Evolutionary conservation across 2,888 invertebrate species (phyloP), one percentile per base, ranked within the genome.

Genomic region (Antheraea yamamai): DNA sequence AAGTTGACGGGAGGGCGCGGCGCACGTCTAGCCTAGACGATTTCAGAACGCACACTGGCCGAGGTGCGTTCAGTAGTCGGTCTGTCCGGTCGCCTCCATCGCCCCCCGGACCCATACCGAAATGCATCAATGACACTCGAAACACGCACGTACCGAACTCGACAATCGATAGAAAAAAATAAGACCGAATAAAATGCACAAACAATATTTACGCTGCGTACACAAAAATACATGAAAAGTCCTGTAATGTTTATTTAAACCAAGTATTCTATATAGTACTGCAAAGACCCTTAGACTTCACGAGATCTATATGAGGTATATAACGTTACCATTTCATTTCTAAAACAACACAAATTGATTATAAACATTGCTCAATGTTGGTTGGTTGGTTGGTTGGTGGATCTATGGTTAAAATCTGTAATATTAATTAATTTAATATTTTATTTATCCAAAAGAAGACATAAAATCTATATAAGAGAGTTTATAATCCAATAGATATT

Each of bases 101-200:
- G 78, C 87, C 83, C 83, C 92, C 89, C 87, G 83, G 85, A 85
- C 92, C 90, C 93, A 93, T 86, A 91, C 92, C 93, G 91, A 94
- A 93, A 92, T 94, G 95, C 95, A 94, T 94, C 94, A 94, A 93
- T 94, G 94, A 92, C 93, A 94, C 92, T 92, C 87, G 87, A 90
- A 90, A 92, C 91, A 91, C 94, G 92, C 94, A 93, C 92, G 92
- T 91, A 91, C 88, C 87, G 88, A 82, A 66, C 30, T 84, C 85
- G 87, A 87, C 87, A 89, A 91, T 90, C 90, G 88, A 91, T 91
- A 88, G 81, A 86, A 85, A 89, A 90, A 90, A 86, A 82, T 61
- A 85, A 79, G 58, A 39, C 6, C 47, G 55, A 23, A n/a, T 58
- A 58, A 30, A 66, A 26, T 39, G 70, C 39, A 70, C 39, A 70